These are phyloP conservation scores for Cyclargus thomasi DNA, from an alignment of 1,140 invertebrate species.

Conservation along the genomic window DNA sequence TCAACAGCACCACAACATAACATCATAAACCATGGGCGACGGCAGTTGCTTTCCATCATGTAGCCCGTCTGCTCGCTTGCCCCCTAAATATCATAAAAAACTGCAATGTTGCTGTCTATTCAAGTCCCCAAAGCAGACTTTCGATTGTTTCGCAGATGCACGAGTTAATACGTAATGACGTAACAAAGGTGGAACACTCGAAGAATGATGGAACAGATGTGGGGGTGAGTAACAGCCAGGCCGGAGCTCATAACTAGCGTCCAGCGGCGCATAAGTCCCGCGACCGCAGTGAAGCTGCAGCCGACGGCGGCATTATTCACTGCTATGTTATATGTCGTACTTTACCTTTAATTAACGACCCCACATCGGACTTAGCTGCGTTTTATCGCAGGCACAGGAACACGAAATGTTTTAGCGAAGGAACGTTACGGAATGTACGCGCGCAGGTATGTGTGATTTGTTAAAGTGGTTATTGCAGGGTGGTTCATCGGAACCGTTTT, in stretches of 20 bases:
- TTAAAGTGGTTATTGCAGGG: no score
- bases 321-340: constrained; percentile 46
- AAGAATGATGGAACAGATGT: constrained; percentile 52
- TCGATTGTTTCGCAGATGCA: neutral
- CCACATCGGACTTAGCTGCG: constrained; percentile 32
- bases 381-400: constrained; percentile 23
- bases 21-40: no score
- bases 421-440: neutral
- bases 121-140: neutral
- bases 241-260: constrained; percentile 58
- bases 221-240: constrained; percentile 47
- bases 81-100: no score
- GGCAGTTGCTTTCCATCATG: no score
- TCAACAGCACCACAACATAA: no score
- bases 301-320: constrained; percentile 49
- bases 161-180: constrained; percentile 32
- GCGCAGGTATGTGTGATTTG: no score
- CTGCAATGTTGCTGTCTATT: no score
- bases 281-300: constrained; percentile 50
- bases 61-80: no score
- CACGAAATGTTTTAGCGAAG: neutral
- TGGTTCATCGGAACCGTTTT: no score
- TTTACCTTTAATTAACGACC: constrained; percentile 49
- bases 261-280: constrained; percentile 58
- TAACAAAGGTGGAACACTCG: constrained; percentile 30